Evolutionary conservation across 2,113 vertebrate genomes (phyloP).

Genomic region (Delphinapterus leucas): DNA sequence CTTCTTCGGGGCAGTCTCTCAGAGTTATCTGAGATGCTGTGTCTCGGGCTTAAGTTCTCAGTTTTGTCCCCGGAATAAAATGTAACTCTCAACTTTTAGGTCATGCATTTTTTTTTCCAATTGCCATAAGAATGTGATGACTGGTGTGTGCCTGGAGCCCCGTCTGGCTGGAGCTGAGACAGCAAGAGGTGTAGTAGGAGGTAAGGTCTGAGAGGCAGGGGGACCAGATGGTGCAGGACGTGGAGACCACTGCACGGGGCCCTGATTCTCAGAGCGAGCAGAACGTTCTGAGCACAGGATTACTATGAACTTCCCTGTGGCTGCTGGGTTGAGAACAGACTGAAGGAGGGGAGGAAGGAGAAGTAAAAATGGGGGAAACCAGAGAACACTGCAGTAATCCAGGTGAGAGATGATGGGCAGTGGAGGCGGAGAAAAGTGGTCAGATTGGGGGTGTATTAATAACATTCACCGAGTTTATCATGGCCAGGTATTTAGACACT

Average conservation of each 20-base stretch:
- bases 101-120: neutral
- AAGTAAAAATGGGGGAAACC: neutral
- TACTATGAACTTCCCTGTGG: neutral
- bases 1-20: neutral
- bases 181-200: neutral
- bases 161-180: neutral
- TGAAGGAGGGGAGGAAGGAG: neutral
- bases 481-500: neutral
- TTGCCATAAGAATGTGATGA: neutral
- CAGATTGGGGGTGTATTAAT: neutral
- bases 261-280: neutral
- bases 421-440: neutral
- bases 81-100: neutral
- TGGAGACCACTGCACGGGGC: neutral
- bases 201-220: no score
- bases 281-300: neutral
- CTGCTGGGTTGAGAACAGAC: neutral
- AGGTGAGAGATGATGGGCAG: neutral
- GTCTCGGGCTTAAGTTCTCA: neutral
- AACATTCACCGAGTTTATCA: neutral
- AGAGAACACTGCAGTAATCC: neutral
- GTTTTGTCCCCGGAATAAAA: neutral
- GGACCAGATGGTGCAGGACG: fast-evolving
- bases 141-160: neutral
- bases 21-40: neutral